Evolutionary conservation across 2,888 invertebrate genomes (phyloP).

Genomic region (Spicauda simplicius): DNA sequence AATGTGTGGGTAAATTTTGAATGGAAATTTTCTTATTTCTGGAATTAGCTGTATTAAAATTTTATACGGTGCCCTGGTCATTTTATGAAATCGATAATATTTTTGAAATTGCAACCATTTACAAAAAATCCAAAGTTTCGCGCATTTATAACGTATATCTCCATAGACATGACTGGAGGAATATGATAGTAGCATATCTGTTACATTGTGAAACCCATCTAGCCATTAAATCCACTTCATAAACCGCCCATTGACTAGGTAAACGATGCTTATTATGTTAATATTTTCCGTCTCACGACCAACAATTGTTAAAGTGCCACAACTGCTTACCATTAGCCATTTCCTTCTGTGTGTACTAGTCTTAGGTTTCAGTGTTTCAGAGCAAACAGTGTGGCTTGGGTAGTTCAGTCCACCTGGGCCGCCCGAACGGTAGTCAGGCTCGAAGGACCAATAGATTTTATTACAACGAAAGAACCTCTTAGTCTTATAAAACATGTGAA

Average conservation of each 20-base stretch:
- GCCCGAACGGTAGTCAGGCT: constrained; percentile 26
- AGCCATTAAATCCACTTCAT: constrained; percentile 18
- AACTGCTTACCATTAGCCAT: constrained; percentile 23
- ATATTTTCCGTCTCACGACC: constrained; percentile 35
- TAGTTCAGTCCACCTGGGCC: constrained; percentile 48
- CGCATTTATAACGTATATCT: too few species aligned
- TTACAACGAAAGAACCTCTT: background rate
- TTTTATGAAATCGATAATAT: too few species aligned
- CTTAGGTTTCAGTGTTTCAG: constrained; percentile 58
- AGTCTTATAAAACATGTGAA: constrained; percentile 11
- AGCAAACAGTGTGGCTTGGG: constrained; percentile 39
- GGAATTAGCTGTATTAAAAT: too few species aligned
- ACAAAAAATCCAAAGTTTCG: too few species aligned
- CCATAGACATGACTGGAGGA: background rate
- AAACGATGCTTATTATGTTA: constrained; percentile 35
- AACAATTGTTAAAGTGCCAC: constrained; percentile 35
- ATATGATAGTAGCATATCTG: background rate
- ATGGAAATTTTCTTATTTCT: too few species aligned
- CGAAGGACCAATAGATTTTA: constrained; percentile 10
- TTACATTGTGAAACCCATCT: constrained; percentile 24
- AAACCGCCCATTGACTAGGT: constrained; percentile 24
- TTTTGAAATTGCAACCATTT: too few species aligned
- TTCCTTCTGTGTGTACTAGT: constrained; percentile 46
- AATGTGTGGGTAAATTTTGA: too few species aligned
- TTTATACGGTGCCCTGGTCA: too few species aligned